Base-by-base conservation (phyloP, 2,113 vertebrate genomes). In the Dasyurus viverrinus region DNA sequence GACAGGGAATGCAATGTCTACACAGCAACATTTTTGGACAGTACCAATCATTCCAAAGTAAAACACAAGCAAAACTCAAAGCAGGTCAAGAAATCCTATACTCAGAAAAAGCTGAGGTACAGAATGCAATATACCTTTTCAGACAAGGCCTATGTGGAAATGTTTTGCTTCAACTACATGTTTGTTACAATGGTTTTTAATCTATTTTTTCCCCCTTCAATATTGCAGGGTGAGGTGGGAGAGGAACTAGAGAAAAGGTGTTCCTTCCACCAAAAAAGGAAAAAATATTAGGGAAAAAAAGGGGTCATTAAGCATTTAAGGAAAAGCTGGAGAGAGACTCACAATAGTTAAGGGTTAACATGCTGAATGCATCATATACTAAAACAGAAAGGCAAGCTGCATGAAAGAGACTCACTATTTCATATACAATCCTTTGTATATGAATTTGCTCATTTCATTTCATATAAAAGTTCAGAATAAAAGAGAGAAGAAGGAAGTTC, bases 171-270 rank as follows among this genome's bases (percentile, higher is more conserved):
- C 48, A 36, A 84, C 68, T 42, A 84, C 19, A 84, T 42, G 22
- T 42, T 76, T 76, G 36, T 76, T 76, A 19, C 4, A 76, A 14
- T n/a, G 3, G 14, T n/a, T 76, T 76, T 76, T 76, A 14, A 14
- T 68, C 30, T 48, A 48, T 48, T 76, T n/a, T 76, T n/a, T n/a
- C n/a, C 16, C 0, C 14, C 36, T 76, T 76, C 60, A 76, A 76
- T n/a, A 7, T 76, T 76, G 14, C 60, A n/a, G 36, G 30, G 60
- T 76, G 60, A 76, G 36, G 36, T 76, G 36, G 60, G 14, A 76
- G 14, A 96, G 42, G 24, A 91, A 95, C 76, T 55, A 96, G 68
- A 46, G 36, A n/a, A 19, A 76, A 76, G 36, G 60, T n/a, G 5
- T 14, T 14, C 36, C 60, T 36, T 4, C 14, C 36, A 14, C 12